Evolutionary conservation across 2,888 invertebrate genomes (phyloP), one percentile per base, ranked within the genome.

Genomic region (Aproaerema taeniolella): DNA sequence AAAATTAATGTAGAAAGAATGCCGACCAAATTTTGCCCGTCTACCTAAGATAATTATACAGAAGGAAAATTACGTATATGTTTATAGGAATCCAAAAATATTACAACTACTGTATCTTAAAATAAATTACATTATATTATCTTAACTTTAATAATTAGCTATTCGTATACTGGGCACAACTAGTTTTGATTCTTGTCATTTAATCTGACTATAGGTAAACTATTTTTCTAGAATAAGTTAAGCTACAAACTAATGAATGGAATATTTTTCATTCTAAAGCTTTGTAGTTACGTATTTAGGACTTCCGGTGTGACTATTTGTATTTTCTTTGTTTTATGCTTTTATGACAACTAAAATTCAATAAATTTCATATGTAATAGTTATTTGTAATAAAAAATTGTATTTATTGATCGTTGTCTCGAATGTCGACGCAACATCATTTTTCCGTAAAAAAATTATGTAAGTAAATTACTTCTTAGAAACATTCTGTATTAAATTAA

Each of bases 131-230:
- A 71, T 68, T 73, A 79, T 70, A n/a, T n/a, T n/a, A n/a, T n/a
- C n/a, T n/a, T n/a, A 70, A 63, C 67, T 77, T 78, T 79, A 69
- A n/a, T 36, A 42, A 26, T 24, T 76, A 80, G 66, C 82, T 86
- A 86, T 80, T 86, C 86, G 86, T 86, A 86, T 86, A 86, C 86
- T 83, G 85, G 86, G 85, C 86, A 86, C 86, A 86, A 86, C 86
- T 86, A 86, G 86, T 83, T 80, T 77, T 83, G 83, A 83, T 85
- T 83, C 72, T 69, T 82, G 82, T 83, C 82, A 85, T 83, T 82
- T 76, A 67, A 77, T 65, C 75, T 85, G 83, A 85, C 85, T 83
- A 85, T 75, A 80, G 73, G 76, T 85, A 81, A 79, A 73, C 80
- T 85, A 79, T 80, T 67, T 78, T 55, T 66, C 75, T 81, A 85